Conservation (phyloP, 2,113 vertebrate species). For the Papio anubis region DNA sequence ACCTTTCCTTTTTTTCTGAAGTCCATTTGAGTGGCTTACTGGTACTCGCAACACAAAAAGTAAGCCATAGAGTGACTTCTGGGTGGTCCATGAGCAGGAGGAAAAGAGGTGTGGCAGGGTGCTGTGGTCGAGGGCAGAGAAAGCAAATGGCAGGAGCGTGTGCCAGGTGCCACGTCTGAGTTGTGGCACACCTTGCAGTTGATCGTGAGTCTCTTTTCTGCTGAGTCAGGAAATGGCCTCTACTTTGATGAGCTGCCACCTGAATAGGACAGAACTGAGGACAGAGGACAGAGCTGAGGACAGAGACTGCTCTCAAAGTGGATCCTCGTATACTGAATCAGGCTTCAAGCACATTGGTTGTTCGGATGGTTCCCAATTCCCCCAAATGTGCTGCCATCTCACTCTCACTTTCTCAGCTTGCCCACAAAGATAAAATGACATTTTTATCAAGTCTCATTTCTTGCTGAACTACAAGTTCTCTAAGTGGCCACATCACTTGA, state of each 20-base stretch:
- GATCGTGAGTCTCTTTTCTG: not conserved
- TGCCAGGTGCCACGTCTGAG: rapidly evolving
- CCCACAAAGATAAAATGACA: not conserved
- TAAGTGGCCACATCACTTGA: not conserved
- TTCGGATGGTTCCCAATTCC: not conserved
- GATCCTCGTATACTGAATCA: not conserved
- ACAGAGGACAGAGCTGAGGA: not conserved
- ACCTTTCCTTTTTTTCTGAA: not conserved
- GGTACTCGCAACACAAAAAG: not conserved
- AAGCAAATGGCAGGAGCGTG: not conserved
- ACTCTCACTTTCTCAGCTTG: not conserved
- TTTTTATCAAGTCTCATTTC: not conserved
- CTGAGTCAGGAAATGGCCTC: not conserved
- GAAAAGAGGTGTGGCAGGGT: not conserved
- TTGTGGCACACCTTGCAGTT: rapidly evolving
- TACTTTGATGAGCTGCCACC: not conserved
- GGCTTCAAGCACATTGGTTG: not conserved
- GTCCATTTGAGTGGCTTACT: not conserved
- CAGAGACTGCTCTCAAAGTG: not conserved
- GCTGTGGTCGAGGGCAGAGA: not conserved
- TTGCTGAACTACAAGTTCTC: not conserved
- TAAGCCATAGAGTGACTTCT: not conserved
- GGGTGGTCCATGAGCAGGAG: rapidly evolving
- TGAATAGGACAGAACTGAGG: not conserved
- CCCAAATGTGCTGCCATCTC: not conserved